phyloP scores from a whole-genome alignment of 2,888 invertebrate species.

The Glyphotaelius pellucidus region DNA sequence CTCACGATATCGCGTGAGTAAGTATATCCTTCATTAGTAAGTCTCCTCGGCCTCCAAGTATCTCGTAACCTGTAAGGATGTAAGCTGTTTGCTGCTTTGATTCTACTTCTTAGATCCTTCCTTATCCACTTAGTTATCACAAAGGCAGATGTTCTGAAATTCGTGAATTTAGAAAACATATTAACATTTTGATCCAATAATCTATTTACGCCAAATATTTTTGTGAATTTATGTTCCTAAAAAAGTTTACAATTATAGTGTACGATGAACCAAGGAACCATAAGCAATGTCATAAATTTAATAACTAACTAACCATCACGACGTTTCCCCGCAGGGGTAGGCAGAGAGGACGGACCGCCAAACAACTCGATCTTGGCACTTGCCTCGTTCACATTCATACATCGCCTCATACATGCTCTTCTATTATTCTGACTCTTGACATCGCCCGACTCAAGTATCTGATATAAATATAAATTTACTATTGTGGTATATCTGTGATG shows the following conservation, averaged over 20 bases:
- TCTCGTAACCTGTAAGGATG: not conserved
- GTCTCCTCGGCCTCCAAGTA: not conserved
- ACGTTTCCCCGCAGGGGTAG: too few relatives aligned
- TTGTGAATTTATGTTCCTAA: too few relatives aligned
- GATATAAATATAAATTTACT: not conserved
- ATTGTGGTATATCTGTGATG: not conserved
- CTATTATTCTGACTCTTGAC: too few relatives aligned
- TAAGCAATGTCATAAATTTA: too few relatives aligned
- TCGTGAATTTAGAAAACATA: not conserved
- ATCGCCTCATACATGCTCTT: too few relatives aligned
- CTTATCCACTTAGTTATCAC: not conserved
- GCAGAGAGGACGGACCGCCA: too few relatives aligned
- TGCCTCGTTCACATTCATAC: too few relatives aligned
- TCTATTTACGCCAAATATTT: too few relatives aligned
- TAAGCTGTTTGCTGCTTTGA: conserved; percentile 2
- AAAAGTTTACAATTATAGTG: too few relatives aligned
- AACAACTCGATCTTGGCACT: too few relatives aligned
- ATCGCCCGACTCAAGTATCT: too few relatives aligned
- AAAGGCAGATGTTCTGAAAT: conserved; percentile 25
- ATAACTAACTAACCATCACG: too few relatives aligned
- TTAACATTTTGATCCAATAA: not conserved
- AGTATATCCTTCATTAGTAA: conserved; percentile 51
- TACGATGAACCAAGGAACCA: not conserved
- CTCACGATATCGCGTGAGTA: conserved; percentile 63
- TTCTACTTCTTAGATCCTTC: conserved; percentile 14